Evolutionary conservation across 2,113 vertebrate genomes (phyloP).

Genomic region (Scophthalmus maximus): DNA sequence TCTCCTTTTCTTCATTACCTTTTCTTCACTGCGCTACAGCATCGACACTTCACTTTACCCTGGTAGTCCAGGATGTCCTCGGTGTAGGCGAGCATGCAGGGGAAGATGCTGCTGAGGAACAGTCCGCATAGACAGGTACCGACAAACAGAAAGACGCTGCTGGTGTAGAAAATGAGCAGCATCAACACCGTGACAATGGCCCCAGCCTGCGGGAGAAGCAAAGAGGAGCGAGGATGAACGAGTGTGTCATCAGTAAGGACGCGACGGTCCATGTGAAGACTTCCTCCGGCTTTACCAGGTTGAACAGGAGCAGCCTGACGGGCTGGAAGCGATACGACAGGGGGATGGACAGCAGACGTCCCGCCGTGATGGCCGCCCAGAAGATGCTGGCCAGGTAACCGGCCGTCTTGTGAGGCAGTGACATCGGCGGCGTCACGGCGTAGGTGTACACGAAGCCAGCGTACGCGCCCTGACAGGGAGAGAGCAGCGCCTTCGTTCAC

Average conservation of each 20-base stretch:
- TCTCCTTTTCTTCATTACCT: neutral
- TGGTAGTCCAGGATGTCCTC: slow-evolving; percentile 93
- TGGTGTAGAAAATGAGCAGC: slow-evolving; percentile 90
- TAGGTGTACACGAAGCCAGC: slow-evolving; percentile 96
- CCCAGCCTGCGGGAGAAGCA: slow-evolving; percentile 82
- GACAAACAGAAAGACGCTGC: slow-evolving; percentile 87
- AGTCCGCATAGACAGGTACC: slow-evolving; percentile 92
- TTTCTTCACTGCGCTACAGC: neutral
- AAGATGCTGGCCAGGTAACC: slow-evolving; percentile 95
- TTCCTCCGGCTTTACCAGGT: slow-evolving; percentile 84
- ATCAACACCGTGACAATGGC: slow-evolving; percentile 89
- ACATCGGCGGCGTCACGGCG: slow-evolving; percentile 87
- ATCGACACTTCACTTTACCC: slow-evolving; percentile 77
- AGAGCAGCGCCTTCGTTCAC: neutral
- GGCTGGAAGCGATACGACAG: slow-evolving; percentile 90
- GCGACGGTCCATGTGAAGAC: neutral
- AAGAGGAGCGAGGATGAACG: slow-evolving; percentile 14
- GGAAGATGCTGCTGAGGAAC: slow-evolving; percentile 97
- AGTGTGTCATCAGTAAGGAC: neutral
- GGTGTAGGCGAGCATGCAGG: slow-evolving; percentile 93
- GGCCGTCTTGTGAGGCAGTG: slow-evolving; percentile 86
- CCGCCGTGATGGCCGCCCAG: slow-evolving; percentile 94
- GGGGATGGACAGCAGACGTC: slow-evolving; percentile 93
- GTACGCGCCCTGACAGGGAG: slow-evolving; percentile 87
- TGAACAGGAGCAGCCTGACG: slow-evolving; percentile 90